Base-by-base conservation (phyloP, 2,113 vertebrate species). In the Pelvicachromis taeniatus region DNA sequence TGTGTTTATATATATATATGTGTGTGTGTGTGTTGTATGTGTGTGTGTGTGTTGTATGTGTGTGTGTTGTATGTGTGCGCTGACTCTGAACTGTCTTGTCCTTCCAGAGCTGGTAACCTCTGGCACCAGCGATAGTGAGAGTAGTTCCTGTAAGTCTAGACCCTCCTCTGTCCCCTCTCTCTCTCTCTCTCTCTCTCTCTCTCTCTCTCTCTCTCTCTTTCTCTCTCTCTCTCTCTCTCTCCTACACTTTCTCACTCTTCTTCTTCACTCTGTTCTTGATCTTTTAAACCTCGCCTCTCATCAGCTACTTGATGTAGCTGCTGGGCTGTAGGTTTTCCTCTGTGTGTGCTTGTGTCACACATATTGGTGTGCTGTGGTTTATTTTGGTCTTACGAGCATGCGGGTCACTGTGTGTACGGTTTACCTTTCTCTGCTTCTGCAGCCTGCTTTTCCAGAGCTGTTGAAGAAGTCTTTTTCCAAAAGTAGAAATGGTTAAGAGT, bases 81-180 rank as follows among this genome's bases (percentile, higher is more conserved):
- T 97, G 93, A 97, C 95, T 95, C 96, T 94, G 89, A 92, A 94
- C 95, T 95, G 97, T 97, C 95, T 97, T 98, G 93, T 96, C 92
- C 95, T 98, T 98, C 96, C 97, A 99, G 98, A 98, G 96, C 98
- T 98, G 96, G 97, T 99, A 95, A 98, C 97, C 90, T 99, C 98
- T 97, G 98, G 98, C 95, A 97, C 98, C 98, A 99, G 98, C 89
- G 98, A 99, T 97, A 99, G 97, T 97, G 98, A 99, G 96, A 99
- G 97, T 97, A 98, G 97, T 96, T 98, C 97, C 97, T 98, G 98
- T 99, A 98, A 99, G 98, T 99, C 94, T 96, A 78, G 88, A 89
- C 79, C 93, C 91, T 89, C 80, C 63, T 89, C 77, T 87, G 26
- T 85, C 45, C 65, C 42, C 10, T 77, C 29, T 78, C 17, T 40